Base-by-base conservation (phyloP, 2,888 invertebrate species). In the Pollenia angustigena region DNA sequence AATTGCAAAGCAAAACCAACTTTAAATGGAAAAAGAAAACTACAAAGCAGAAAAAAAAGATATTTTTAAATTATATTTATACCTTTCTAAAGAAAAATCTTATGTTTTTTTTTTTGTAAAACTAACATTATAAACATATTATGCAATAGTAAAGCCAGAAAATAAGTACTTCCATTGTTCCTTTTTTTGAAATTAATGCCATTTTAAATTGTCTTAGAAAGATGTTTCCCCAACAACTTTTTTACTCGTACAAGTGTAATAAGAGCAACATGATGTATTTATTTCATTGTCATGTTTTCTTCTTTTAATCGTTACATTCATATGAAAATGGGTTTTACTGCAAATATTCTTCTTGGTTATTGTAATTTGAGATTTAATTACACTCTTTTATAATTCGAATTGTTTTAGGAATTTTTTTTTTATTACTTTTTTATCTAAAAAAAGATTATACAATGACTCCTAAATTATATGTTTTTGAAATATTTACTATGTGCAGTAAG, bases 31-130 rank as follows among this genome's bases (percentile, higher is more conserved):
- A 9, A 66, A 48, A 14, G 32, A 48, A 66, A 46, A 46, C 9
- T 42, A 10, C 7, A 72, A 44, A 40, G 18, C 9, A 40, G 8
- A 74, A 6, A 8, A 74, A 6, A 8, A 14, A 1, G 3, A 12
- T 6, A 66, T 14, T n/a, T 16, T 32, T 32, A 64, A 50, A 40
- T 40, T 69, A 40, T n/a, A 69, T 69, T 52, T 40, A 52, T 52
- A 69, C 52, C 52, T 16, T 52, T 40, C n/a, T 32, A 48, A 50
- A 68, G n/a, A 10, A 50, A 68, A 68, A 50, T 48, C 66, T 68
- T 14, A 62, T n/a, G 44, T 32, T 32, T 32, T 32, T 32, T 32
- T 42, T 62, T 50, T 68, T 68, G 23, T 3, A 46, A 66, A 46
- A 68, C 48, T n/a, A 50, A 50, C 68, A 50, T 32, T 32, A 32